phyloP scores from a whole-genome alignment of 2,888 invertebrate genomes.

The Cepaea hortensis region DNA sequence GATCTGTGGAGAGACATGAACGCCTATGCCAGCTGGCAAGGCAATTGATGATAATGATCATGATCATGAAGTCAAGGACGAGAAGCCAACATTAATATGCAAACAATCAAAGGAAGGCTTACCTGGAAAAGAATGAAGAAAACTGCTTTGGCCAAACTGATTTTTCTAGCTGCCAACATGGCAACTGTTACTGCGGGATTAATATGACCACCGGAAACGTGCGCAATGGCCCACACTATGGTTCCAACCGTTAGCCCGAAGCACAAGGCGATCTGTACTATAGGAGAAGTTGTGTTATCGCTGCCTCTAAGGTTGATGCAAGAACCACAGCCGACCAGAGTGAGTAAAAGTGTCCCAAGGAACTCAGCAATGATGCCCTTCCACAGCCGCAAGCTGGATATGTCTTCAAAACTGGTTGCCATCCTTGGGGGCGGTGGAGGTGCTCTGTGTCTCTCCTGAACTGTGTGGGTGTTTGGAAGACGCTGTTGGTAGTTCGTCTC shows the following conservation, averaged over 20 bases:
- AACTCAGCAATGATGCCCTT: slow-evolving; percentile 90
- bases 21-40: background rate
- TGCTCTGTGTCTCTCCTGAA: background rate
- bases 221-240: slow-evolving; percentile 88
- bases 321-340: slow-evolving; percentile 90
- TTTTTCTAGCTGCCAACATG: slow-evolving; percentile 87
- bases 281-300: slow-evolving; percentile 39
- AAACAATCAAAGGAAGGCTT: slow-evolving; percentile 73
- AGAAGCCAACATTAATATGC: background rate
- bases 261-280: slow-evolving; percentile 86
- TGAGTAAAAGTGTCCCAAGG: slow-evolving; percentile 90
- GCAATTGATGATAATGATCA: background rate
- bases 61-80: background rate
- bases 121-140: slow-evolving; percentile 88
- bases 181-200: slow-evolving; percentile 95
- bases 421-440: slow-evolving; percentile 41
- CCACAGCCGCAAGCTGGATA: slow-evolving; percentile 80
- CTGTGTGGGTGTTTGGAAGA: background rate
- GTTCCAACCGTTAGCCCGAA: slow-evolving; percentile 92
- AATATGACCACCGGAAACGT: slow-evolving; percentile 92
- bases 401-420: slow-evolving; percentile 58
- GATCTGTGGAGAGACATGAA: too few species aligned
- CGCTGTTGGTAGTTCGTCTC: background rate
- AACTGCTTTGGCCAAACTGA: slow-evolving; percentile 88
- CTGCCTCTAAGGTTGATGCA: slow-evolving; percentile 62